phyloP scores from a whole-genome alignment of 2,113 vertebrate species.

The Campylorhamphus procurvoides region DNA sequence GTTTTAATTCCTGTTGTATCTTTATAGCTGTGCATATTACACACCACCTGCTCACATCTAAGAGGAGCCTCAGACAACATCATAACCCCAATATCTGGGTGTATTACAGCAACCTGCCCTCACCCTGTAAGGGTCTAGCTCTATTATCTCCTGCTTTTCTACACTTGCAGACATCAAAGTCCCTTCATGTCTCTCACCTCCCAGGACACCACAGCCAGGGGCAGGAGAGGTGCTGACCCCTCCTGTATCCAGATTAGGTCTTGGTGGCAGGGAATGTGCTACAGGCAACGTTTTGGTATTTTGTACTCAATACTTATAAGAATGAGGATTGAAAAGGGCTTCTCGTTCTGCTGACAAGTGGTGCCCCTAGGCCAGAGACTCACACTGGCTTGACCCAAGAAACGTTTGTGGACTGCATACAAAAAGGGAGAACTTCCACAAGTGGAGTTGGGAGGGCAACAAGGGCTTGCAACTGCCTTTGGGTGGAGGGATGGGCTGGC shows the following conservation, averaged over 20 bases:
- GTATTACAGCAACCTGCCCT: neutral
- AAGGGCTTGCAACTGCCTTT: neutral
- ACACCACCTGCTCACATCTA: fast-evolving
- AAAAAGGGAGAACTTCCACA: neutral
- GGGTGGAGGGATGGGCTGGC: neutral
- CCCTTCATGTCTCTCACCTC: neutral
- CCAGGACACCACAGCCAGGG: neutral
- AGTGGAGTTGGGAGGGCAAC: neutral
- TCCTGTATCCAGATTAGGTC: neutral
- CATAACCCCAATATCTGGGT: neutral
- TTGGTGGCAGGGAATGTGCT: neutral
- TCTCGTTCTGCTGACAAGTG: neutral
- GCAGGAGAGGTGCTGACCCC: neutral
- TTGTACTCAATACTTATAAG: neutral
- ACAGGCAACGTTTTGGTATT: neutral
- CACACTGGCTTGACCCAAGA: neutral
- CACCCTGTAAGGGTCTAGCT: neutral
- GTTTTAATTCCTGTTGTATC: neutral
- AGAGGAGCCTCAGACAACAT: neutral
- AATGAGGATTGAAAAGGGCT: neutral
- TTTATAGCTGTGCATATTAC: neutral
- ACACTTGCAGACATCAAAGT: neutral
- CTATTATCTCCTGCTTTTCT: neutral
- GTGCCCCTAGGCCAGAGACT: neutral
- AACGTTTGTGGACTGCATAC: neutral